Base-by-base conservation (phyloP, 2,113 vertebrate genomes). In the Tamias sibiricus region DNA sequence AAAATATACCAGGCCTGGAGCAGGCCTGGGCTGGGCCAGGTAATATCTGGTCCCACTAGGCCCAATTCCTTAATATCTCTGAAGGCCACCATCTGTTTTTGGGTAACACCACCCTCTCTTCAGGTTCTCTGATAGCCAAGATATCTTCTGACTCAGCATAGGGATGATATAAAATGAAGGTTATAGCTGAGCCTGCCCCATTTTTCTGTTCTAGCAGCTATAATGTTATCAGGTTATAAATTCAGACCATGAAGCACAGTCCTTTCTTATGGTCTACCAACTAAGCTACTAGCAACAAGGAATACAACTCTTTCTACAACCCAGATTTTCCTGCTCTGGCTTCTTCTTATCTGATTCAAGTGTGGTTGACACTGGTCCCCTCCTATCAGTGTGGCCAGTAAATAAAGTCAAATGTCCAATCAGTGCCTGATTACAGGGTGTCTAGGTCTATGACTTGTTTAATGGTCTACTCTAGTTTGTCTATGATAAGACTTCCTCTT, bases 151-250 rank as follows among this genome's bases (percentile, higher is more conserved):
- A 80, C 24, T 93, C 28, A 89, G 3, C 47, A 30, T 94, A 26
- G 59, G 26, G 16, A 40, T 94, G 44, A 82, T 37, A 92, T 52
- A 91, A 94, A 92, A 83, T 84, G 30, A 95, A 7, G 7, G 35
- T 35, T 77, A 47, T 91, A n/a, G 44, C 32, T 66, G 59, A 91
- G 6, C 28, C 42, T 47, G 68, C 35, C 47, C 22, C 32, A 90
- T 87, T 94, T 95, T 94, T n/a, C 40, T 92, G 52, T 68, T n/a
- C 62, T 74, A 47, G 44, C 42, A 72, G 75, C 40, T 77, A 76
- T 2, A 86, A 28, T 83, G 11, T n/a, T 95, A 77, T 66, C 40
- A 54, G 24, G 35, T 68, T 68, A 72, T 90, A 32, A 20, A 6
- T 83, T 92, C 62, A 95, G n/a, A 30, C 30, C 79, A 72, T 4